phyloP scores from a whole-genome alignment of 2,113 vertebrate genomes.

The Dipodomys spectabilis region DNA sequence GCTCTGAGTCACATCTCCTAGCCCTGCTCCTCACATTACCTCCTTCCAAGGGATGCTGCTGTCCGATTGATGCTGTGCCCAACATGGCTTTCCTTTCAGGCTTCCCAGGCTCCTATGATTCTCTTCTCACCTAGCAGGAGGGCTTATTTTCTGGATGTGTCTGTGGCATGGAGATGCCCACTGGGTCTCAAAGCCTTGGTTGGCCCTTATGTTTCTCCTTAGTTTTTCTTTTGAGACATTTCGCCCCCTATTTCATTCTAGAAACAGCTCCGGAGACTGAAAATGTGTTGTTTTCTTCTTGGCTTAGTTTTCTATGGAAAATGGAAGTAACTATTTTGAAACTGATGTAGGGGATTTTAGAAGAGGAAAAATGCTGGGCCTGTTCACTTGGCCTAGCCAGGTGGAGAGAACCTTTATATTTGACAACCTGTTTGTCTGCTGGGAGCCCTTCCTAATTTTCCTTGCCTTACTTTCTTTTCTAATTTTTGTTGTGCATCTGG shows the following conservation, averaged over 20 bases:
- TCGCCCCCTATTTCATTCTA: constrained; percentile 71
- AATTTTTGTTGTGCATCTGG: neutral
- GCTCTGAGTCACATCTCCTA: rapidly evolving
- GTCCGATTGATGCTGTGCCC: neutral
- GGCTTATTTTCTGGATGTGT: neutral
- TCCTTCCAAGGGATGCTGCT: neutral
- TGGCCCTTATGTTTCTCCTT: constrained; percentile 46
- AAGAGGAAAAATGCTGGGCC: constrained; percentile 70
- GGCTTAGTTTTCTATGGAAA: constrained; percentile 82
- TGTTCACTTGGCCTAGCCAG: constrained; percentile 49
- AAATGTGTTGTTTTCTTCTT: constrained; percentile 62
- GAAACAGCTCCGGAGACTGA: constrained; percentile 70
- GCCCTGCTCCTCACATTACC: too few species aligned
- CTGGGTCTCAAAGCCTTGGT: neutral
- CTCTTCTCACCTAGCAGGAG: neutral
- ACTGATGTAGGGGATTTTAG: constrained; percentile 79
- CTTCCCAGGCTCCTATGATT: neutral
- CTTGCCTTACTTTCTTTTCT: neutral
- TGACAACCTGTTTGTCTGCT: constrained; percentile 75
- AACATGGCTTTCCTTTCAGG: neutral
- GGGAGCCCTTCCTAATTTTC: neutral
- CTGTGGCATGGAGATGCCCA: rapidly evolving
- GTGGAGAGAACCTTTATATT: constrained; percentile 82
- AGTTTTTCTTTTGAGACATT: constrained; percentile 12
- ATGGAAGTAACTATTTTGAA: constrained; percentile 80